phyloP scores from a whole-genome alignment of 23 tunicate genomes.

The Ascidia mentula region DNA sequence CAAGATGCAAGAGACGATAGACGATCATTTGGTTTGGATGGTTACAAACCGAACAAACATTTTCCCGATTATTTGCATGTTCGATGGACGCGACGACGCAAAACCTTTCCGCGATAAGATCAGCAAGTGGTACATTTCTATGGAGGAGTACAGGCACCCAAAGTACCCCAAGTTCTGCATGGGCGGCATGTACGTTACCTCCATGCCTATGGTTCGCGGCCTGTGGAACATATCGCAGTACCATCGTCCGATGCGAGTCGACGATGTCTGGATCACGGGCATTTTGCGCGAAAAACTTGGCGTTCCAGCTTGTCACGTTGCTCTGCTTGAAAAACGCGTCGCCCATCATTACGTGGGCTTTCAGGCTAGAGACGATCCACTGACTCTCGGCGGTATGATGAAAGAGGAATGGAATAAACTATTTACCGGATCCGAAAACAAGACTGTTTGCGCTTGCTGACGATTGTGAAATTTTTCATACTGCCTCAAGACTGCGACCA shows the following conservation, averaged over 20 bases:
- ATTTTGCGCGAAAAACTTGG: neutral
- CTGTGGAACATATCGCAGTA: neutral
- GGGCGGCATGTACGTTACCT: conserved; percentile 20
- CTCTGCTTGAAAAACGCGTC: neutral
- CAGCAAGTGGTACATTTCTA: conserved; percentile 14
- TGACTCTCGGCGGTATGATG: neutral
- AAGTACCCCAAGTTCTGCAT: conserved; percentile 18
- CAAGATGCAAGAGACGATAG: conserved; percentile 1
- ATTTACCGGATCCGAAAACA: neutral
- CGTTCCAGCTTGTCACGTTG: neutral
- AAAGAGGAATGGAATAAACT: neutral
- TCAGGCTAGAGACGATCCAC: neutral
- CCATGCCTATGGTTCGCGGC: neutral
- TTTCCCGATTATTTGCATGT: conserved; percentile 22
- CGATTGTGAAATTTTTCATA: no score
- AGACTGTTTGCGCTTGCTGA: neutral
- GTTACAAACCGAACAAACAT: neutral
- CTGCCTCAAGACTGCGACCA: no score
- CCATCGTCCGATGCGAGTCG: conserved; percentile 4
- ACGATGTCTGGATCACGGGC: neutral
- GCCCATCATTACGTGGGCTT: neutral
- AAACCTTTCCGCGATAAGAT: conserved; percentile 6
- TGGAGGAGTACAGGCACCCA: conserved; percentile 7
- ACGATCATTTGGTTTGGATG: neutral
- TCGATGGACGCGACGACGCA: neutral